Percentiles rank a stretch among this genome's conserved stretches.
Evolutionary conservation across 2,113 vertebrate genomes (phyloP).

Genomic region (Poicephalus meyeri): DNA sequence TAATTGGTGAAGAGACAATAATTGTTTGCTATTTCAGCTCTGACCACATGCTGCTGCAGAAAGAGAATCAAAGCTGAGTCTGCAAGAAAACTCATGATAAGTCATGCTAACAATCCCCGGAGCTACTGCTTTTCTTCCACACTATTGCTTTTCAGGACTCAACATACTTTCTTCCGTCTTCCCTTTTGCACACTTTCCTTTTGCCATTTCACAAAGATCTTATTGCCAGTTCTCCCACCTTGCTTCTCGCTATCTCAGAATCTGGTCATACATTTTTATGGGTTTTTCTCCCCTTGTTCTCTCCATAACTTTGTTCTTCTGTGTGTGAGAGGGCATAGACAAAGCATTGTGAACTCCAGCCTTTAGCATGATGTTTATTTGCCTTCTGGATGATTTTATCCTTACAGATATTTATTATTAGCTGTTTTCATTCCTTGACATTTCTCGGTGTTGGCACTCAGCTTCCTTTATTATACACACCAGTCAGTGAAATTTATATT

Average conservation of each 20-base stretch:
- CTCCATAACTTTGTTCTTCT: background rate
- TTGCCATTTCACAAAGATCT: background rate
- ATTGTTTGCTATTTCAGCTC: conserved; percentile 26
- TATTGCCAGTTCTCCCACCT: background rate
- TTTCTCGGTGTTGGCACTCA: background rate
- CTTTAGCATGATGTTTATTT: background rate
- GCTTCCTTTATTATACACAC: background rate
- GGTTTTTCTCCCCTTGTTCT: background rate
- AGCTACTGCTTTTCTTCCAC: conserved; percentile 3
- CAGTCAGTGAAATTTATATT: conserved; percentile 5
- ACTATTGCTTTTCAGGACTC: background rate
- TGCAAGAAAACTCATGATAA: conserved; percentile 36
- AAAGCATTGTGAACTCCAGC: background rate
- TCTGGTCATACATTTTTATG: background rate
- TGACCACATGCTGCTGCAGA: conserved; percentile 11
- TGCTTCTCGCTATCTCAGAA: background rate
- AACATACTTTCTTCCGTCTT: background rate
- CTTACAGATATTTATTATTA: conserved; percentile 14
- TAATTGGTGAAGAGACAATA: conserved; percentile 15
- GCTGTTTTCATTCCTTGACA: background rate
- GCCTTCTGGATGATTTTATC: background rate
- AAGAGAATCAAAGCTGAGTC: conserved; percentile 26
- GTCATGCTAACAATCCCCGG: conserved; percentile 43
- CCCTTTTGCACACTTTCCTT: background rate
- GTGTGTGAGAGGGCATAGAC: background rate